Evolutionary conservation across 2,113 vertebrate species (phyloP), one percentile per base, ranked within the genome.

Genomic region (Naja naja): DNA sequence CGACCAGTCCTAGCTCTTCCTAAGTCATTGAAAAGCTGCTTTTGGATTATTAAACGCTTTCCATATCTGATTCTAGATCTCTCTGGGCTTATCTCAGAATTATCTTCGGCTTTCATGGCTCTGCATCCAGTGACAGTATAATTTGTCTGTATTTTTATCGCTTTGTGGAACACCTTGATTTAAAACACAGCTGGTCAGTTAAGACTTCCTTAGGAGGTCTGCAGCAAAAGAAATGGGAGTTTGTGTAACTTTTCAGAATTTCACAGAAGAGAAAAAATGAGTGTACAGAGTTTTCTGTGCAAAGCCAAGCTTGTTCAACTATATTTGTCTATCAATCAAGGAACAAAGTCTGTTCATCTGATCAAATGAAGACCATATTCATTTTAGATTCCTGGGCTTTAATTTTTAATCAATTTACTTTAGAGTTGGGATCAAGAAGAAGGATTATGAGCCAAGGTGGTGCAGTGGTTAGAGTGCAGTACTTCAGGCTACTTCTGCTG

Each of bases 131-230:
- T 22, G 89, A 47, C 89, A 10, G 87, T 58, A 9, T 87, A 8
- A 89, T 90, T 92, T 88, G 7, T 34, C 22, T 88, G 39, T 1
- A 0, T 81, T 92, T 86, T 91, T 47, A 87, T 93, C 16, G 49
- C 88, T 47, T 47, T 85, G 56, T 74, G 58, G 91, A 52, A 90
- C 81, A 87, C 45, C n/a, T 16, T 91, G 92, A 93, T 58, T 25
- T 9, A 45, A 81, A 55, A 93, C 55, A 1, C 47, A 4, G 25
- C 91, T 92, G 89, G 39, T 64, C 91, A 93, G 91, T 12, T 30
- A 95, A 90, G 3, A 25, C 45, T 30, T 64, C 2, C 5, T 49
- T 87, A 30, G 47, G 34, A 53, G 27, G 25, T 43, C 34, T 60
- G 30, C 6, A 22, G n/a, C 54, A 58, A 23, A 88, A 45, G 56